phyloP scores from a whole-genome alignment of 2,888 invertebrate species.

The Muschampia plurimacula region DNA sequence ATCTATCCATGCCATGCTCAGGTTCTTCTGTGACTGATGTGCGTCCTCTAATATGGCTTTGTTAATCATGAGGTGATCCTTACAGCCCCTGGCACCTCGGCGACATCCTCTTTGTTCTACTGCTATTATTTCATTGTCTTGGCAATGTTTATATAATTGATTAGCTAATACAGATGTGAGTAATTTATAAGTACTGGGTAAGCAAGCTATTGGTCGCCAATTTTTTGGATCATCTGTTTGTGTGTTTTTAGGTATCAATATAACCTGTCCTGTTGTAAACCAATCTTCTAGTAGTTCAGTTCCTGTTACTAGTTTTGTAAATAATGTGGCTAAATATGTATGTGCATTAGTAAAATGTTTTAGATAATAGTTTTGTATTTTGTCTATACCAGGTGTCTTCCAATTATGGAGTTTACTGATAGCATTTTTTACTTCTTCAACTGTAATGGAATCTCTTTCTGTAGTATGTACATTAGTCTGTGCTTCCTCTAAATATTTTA shows the following conservation, averaged over 20 bases:
- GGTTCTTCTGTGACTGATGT: slow-evolving; percentile 37
- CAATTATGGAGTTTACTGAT: neutral
- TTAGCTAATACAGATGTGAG: slow-evolving; percentile 22
- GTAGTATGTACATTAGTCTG: neutral
- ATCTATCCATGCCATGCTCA: slow-evolving; percentile 37
- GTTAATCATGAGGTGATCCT: slow-evolving; percentile 42
- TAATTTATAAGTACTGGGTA: slow-evolving; percentile 36
- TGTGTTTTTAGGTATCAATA: slow-evolving; percentile 33
- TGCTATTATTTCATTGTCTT: slow-evolving; percentile 27
- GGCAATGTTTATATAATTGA: slow-evolving; percentile 22
- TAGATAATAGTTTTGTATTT: slow-evolving; percentile 18
- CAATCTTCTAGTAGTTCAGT: slow-evolving; percentile 1
- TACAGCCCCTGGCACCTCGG: slow-evolving; percentile 34
- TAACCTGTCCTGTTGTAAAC: slow-evolving; percentile 32
- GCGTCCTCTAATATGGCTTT: slow-evolving; percentile 41
- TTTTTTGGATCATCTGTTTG: slow-evolving; percentile 23
- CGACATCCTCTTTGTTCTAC: slow-evolving; percentile 36
- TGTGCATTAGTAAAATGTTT: slow-evolving; percentile 2
- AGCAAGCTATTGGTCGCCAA: slow-evolving; percentile 36
- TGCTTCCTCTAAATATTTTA: slow-evolving; percentile 1
- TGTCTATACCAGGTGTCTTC: slow-evolving; percentile 9
- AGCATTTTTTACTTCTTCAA: neutral
- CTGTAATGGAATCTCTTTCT: no score
- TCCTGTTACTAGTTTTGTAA: neutral
- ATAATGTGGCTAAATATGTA: neutral